Base-by-base conservation (phyloP, 2,888 invertebrate species). In the Acheta domesticus region DNA sequence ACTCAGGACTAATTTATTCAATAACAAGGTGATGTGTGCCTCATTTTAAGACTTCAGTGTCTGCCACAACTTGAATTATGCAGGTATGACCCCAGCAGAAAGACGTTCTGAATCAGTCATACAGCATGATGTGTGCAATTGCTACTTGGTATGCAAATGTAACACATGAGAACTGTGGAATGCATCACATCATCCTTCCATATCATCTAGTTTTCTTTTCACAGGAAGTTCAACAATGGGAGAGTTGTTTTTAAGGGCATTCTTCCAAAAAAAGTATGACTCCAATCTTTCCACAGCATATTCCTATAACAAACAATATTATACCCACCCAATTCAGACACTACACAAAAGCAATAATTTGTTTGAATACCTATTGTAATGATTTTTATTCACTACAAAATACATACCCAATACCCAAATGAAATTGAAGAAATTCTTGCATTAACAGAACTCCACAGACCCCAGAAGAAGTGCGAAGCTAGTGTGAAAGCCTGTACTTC, bases 401-500 rank as follows among this genome's bases (percentile, higher is more conserved):
- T 2, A 85, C 91, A 90, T 87, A 97, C 97, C 96, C 96, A 95
- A 86, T 98, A 98, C 80, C 97, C 97, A 85, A 98, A 98, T 21
- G 95, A 93, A 84, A 98, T 98, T 85, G 94, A 92, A 2, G 96
- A 95, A 77, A 92, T 93, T 81, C 93, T 92, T 0, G 95, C 95
- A 86, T 97, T 97, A 19, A 96, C 93, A 50, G 97, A 90, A 2
- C 94, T 92, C 99, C 99, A 99, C 0, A 98, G 89, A 1, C 92
- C 91, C 99, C 99, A 99, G 86, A 98, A 94, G 81, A 98, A 91
- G 86, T 99, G 96, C 77, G 96, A 95, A 48, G 93, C 95, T 81
- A 98, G 88, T 0, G 94, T 92, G 86, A 96, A 98, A 1, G 94
- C 90, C 81, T 93, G 91, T 50, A 97, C 92, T 87, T 99, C 98